Evolutionary conservation across 2,797 vertebrate genomes (phyloP).

Genomic region (Cygnus olor): DNA sequence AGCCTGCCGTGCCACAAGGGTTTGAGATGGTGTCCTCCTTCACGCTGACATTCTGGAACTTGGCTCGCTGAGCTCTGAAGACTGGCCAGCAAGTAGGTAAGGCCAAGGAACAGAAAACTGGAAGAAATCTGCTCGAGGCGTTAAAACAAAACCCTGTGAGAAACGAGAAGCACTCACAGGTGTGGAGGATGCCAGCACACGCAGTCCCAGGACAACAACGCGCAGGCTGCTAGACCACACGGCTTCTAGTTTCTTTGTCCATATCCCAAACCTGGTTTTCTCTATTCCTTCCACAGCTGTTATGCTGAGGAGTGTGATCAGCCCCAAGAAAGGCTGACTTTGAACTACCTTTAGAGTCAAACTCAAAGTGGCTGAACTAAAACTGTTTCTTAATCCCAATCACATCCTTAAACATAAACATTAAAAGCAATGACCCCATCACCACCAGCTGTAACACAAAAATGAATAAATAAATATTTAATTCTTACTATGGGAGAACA

Average conservation of each 20-base stretch:
- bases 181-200: not conserved
- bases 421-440: not conserved
- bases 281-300: not conserved
- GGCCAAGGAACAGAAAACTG: not conserved
- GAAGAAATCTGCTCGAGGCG: not conserved
- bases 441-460: not conserved
- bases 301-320: not conserved
- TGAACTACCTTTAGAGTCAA: not conserved
- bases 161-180: not conserved
- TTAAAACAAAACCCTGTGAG: not conserved
- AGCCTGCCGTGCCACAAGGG: not conserved
- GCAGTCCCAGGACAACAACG: not conserved
- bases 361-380: not conserved
- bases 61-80: not conserved
- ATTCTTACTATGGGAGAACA: not conserved
- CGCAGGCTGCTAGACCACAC: not conserved
- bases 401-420: not conserved
- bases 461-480: not conserved
- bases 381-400: not conserved
- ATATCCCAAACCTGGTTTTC: not conserved
- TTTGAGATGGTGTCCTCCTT: not conserved
- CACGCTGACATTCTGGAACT: not conserved
- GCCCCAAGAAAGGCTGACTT: not conserved
- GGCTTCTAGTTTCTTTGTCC: not conserved
- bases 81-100: not conserved